Conservation (phyloP, 1,140 invertebrate species). For the Dryas iulia region DNA sequence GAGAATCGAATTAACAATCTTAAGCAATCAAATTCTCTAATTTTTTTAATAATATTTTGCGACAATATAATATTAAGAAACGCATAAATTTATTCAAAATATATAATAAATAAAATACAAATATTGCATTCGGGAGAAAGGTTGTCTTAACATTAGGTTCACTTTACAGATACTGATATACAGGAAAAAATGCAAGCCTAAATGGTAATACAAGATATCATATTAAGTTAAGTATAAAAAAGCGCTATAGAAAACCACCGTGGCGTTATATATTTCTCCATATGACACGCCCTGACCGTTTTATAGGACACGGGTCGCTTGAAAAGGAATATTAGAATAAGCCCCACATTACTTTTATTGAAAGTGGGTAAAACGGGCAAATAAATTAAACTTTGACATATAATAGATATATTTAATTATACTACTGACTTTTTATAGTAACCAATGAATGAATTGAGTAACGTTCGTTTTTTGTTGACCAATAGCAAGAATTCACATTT, state of each 20-base stretch:
- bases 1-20: too few relatives aligned
- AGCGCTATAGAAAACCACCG: constrained; percentile 1
- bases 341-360: constrained; percentile 4
- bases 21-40: too few relatives aligned
- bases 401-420: neutral
- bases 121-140: too few relatives aligned
- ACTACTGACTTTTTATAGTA: neutral
- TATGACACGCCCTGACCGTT: constrained; percentile 6
- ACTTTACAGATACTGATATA: too few relatives aligned
- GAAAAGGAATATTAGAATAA: constrained; percentile 6
- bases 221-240: neutral
- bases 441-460: too few relatives aligned
- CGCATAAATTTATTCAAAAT: too few relatives aligned
- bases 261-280: neutral
- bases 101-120: too few relatives aligned
- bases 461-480: too few relatives aligned
- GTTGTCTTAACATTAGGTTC: too few relatives aligned
- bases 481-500: too few relatives aligned
- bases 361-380: neutral
- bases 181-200: neutral
- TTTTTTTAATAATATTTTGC: too few relatives aligned
- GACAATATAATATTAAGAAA: too few relatives aligned
- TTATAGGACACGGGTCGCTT: constrained; percentile 1
- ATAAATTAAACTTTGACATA: neutral
- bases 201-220: neutral